Conservation (phyloP, 2,888 invertebrate species). For the Nomada flava region DNA sequence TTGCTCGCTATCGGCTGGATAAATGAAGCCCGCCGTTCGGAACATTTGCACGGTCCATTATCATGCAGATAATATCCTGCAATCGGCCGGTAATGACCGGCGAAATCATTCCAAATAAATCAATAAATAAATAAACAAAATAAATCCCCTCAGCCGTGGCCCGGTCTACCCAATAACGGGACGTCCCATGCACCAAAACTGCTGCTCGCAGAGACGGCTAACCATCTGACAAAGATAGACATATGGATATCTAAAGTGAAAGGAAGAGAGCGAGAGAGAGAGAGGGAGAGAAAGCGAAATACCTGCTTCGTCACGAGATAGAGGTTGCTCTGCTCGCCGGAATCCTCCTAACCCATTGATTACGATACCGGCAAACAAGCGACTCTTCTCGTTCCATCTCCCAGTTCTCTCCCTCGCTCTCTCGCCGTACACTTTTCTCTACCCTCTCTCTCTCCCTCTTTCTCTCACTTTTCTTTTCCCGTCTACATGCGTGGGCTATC, state of each 20-base stretch:
- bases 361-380: slow-evolving; percentile 65
- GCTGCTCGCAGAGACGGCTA: neutral
- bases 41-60: slow-evolving; percentile 55
- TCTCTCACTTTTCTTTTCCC: slow-evolving; percentile 25
- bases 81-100: slow-evolving; percentile 47
- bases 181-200: slow-evolving; percentile 31
- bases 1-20: slow-evolving; percentile 50
- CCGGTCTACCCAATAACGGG: slow-evolving; percentile 47
- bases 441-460: slow-evolving; percentile 28
- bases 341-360: slow-evolving; percentile 74
- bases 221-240: neutral
- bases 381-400: slow-evolving; percentile 3
- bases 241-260: neutral
- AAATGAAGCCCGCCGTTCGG: slow-evolving; percentile 44
- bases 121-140: slow-evolving; percentile 58
- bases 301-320: slow-evolving; percentile 31
- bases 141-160: slow-evolving; percentile 28
- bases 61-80: slow-evolving; percentile 50
- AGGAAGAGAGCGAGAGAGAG: neutral
- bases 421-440: neutral
- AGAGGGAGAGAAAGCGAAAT: slow-evolving; percentile 7
- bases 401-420: slow-evolving; percentile 9
- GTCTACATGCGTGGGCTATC: slow-evolving; percentile 66
- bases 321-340: slow-evolving; percentile 35
- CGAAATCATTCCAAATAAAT: slow-evolving; percentile 51